These are phyloP conservation scores for Petromus typicus DNA, from an alignment of 2,113 vertebrate species.

Conservation along the genomic window DNA sequence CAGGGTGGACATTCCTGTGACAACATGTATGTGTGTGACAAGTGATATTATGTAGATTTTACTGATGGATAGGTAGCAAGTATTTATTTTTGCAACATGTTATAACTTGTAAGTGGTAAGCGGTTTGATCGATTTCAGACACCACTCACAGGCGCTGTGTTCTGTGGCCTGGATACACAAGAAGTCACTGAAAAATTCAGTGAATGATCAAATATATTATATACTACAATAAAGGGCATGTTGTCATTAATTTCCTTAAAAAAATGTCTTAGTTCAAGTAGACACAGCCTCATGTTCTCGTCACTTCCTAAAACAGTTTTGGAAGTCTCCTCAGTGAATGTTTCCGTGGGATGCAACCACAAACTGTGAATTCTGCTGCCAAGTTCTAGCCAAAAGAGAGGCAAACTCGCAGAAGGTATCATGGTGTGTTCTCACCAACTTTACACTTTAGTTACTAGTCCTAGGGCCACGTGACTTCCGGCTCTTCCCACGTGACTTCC, in stretches of 20 bases:
- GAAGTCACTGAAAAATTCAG: background rate
- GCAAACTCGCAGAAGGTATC: background rate
- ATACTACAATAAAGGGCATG: background rate
- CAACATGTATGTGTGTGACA: background rate
- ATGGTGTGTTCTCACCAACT: background rate
- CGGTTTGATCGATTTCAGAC: background rate
- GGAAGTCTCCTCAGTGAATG: background rate
- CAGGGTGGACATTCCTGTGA: background rate
- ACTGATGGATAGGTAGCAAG: background rate
- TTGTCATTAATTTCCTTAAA: background rate
- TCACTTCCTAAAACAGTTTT: background rate
- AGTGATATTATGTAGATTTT: background rate
- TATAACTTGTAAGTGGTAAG: background rate
- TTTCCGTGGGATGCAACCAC: background rate
- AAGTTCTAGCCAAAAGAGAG: background rate
- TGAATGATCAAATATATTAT: background rate
- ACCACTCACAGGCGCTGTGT: rapidly evolving
- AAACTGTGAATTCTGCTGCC: background rate
- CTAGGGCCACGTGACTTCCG: background rate
- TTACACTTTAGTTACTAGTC: background rate
- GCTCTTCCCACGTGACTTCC: too few relatives aligned
- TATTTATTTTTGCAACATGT: background rate
- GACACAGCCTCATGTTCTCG: too few relatives aligned
- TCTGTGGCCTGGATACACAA: background rate
- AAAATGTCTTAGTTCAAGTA: background rate